phyloP scores from a whole-genome alignment of 2,888 invertebrate species.

The Drosophila flavopinicola region DNA sequence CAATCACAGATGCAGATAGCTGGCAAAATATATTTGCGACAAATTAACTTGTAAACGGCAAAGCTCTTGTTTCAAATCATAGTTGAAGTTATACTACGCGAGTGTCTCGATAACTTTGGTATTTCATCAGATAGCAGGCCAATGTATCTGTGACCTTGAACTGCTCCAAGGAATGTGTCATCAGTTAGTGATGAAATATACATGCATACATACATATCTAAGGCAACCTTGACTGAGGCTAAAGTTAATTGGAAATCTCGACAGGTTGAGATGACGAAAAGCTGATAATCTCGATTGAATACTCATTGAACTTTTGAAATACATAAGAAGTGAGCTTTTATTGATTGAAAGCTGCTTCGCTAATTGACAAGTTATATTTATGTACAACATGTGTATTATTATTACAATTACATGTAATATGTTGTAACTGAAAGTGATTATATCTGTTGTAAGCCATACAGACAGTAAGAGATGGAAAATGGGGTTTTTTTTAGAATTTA shows the following conservation, averaged over 20 bases:
- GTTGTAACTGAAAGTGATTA: too few relatives aligned
- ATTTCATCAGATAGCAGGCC: conserved; percentile 59
- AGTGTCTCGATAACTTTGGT: conserved; percentile 60
- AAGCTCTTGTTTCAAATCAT: conserved; percentile 8
- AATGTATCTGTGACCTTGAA: conserved; percentile 37
- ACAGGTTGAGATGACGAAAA: conserved; percentile 21
- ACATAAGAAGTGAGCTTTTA: conserved; percentile 9
- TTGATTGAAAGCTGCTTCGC: too few relatives aligned
- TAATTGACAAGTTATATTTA: background rate
- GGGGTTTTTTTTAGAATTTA: too few relatives aligned
- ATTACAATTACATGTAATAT: background rate
- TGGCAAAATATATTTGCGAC: conserved; percentile 46
- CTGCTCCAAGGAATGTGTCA: conserved; percentile 34
- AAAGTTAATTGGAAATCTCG: conserved; percentile 37
- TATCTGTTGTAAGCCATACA: too few relatives aligned
- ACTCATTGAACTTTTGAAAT: background rate
- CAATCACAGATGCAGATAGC: conserved; percentile 20
- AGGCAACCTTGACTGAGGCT: conserved; percentile 31
- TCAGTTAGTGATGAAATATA: conserved; percentile 15
- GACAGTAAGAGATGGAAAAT: too few relatives aligned
- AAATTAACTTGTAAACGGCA: conserved; percentile 67
- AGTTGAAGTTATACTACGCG: conserved; percentile 19
- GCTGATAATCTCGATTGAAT: conserved; percentile 22
- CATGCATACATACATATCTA: too few relatives aligned
- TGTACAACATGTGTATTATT: background rate